Percentiles rank a stretch among this genome's conserved stretches.
Conservation (phyloP, 2,113 vertebrate species). For the Alethe castanea region DNA sequence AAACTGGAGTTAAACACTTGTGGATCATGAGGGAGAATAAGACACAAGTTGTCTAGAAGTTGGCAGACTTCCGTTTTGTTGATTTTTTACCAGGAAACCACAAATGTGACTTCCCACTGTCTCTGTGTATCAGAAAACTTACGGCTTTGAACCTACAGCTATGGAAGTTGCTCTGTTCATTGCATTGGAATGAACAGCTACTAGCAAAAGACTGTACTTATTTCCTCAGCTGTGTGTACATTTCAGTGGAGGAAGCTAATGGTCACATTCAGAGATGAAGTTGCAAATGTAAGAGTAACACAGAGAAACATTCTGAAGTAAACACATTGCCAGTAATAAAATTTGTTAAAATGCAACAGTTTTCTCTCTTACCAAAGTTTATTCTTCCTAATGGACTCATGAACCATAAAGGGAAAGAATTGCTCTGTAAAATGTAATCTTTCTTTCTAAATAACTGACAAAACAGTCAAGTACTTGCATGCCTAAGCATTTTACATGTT, state of each 20-base stretch:
- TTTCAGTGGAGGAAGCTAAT: not conserved
- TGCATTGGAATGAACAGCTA: not conserved
- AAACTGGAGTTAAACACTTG: not conserved
- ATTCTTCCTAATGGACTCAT: not conserved
- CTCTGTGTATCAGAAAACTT: not conserved
- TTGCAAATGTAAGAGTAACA: not conserved
- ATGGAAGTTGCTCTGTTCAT: not conserved
- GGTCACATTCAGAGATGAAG: not conserved
- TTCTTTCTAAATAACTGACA: constrained; percentile 2
- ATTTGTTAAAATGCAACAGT: not conserved
- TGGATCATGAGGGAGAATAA: not conserved
- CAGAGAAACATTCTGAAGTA: not conserved
- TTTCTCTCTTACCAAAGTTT: not conserved
- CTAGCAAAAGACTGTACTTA: not conserved
- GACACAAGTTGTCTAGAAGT: not conserved
- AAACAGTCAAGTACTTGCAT: constrained; percentile 24
- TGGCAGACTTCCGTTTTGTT: not conserved
- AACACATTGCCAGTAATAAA: not conserved
- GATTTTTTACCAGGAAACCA: not conserved
- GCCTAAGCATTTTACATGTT: constrained; percentile 57
- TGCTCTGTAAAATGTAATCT: constrained; percentile 35
- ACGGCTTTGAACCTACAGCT: not conserved
- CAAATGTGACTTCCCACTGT: not conserved
- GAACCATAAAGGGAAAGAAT: not conserved
- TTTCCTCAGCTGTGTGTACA: not conserved